Base-by-base conservation (phyloP, 2,888 invertebrate genomes). In the Trissoscelio sp. region DNA sequence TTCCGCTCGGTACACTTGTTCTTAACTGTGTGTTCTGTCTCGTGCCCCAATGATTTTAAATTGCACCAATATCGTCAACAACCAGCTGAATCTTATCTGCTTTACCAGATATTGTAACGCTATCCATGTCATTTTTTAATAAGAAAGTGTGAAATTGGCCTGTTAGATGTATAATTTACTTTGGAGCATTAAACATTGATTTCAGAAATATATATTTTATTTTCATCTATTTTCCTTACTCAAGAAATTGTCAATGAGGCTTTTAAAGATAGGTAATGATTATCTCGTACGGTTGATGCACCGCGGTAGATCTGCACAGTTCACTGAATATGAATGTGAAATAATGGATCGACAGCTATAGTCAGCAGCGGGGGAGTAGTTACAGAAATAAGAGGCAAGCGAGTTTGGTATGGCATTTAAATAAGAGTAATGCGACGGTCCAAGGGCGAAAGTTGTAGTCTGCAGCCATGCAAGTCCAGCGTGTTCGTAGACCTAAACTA, bases 401-500 rank as follows among this genome's bases (percentile, higher is more conserved):
- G 88, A 88, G 89, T 89, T 88, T 87, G 89, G 90, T 89, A 90
- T 90, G 90, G 87, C 89, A 89, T 90, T 90, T 90, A 88, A 90
- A 90, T 89, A 90, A 90, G 89, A 90, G 89, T 90, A 90, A 87
- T 84, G 87, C 86, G 88, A 89, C 12, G 84, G 85, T 84, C 88
- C 90, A 90, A 90, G 90, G 90, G 90, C 90, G 89, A 88, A 89
- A 89, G 90, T 89, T 88, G 87, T 87, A 87, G 82, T 82, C 81
- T 69, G 74, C 77, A 55, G 42, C 55, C 69, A 31, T 39, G 62
- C 55, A 84, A 64, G 64, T 74, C 57, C 77, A 60, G 82, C 73
- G 78, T 66, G 66, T 77, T 60, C 64, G 81, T 62, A 55, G 66
- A 66, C 82, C 86, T 84, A 85, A 86, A 85, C 85, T 64, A 79